These are phyloP conservation scores for Lota lota DNA, from an alignment of 2,113 vertebrate genomes.

Conservation along the genomic window DNA sequence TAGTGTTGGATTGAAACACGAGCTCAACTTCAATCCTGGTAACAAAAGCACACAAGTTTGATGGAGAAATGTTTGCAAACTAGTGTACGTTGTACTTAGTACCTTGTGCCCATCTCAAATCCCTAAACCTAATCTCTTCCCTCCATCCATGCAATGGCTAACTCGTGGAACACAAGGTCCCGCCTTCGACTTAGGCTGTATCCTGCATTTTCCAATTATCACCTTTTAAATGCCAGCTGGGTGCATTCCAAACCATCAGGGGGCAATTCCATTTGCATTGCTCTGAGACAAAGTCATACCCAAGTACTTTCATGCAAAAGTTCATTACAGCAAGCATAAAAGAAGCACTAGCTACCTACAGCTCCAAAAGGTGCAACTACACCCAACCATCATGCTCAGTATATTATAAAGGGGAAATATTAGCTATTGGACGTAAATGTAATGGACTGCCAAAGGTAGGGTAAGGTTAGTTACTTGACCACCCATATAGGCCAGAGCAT, in stretches of 20 bases:
- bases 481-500: no score
- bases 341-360: constrained; percentile 21
- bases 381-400: background rate
- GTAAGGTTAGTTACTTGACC: no score
- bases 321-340: constrained; percentile 83
- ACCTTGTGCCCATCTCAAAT: constrained; percentile 3
- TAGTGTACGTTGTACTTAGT: no score
- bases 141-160: constrained; percentile 58
- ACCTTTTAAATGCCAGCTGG: constrained; percentile 99
- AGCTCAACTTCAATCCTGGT: no score
- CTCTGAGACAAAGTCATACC: constrained; percentile 95
- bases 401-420: background rate
- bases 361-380: background rate
- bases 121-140: constrained; percentile 28
- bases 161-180: constrained; percentile 65
- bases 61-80: no score
- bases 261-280: constrained; percentile 99
- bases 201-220: constrained; percentile 99
- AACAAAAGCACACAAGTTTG: no score
- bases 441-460: no score
- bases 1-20: no score
- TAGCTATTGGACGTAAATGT: background rate
- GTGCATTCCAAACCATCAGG: constrained; percentile 96
- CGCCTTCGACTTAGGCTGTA: constrained; percentile 71
- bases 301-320: constrained; percentile 95